A percentile compares a stretch with the other conserved stretches of the same genome.
These are phyloP conservation scores for Amphiprion clarkii DNA, from an alignment of 2,797 vertebrate species.

Conservation along the genomic window DNA sequence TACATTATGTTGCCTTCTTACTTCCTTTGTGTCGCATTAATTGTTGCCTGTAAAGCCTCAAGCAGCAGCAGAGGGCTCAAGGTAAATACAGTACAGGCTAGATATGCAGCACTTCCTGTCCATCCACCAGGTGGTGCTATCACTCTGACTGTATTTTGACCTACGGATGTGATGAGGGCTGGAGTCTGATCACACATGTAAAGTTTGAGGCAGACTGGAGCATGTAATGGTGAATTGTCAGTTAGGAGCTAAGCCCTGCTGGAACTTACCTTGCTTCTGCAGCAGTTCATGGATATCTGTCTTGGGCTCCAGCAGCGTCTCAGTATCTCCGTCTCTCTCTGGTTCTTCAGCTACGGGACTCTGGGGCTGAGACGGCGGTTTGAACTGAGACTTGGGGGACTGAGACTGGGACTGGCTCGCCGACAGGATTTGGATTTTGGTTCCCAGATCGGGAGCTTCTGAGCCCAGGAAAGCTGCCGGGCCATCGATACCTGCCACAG, in stretches of 20 bases:
- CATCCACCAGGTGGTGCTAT: too few relatives aligned
- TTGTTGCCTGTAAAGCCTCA: too few relatives aligned
- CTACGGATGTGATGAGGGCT: too few relatives aligned
- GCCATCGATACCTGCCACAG: constrained; percentile 90
- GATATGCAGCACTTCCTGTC: too few relatives aligned
- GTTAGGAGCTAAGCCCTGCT: not conserved
- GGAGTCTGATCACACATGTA: too few relatives aligned
- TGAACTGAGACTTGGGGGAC: constrained; percentile 59
- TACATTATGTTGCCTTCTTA: not conserved
- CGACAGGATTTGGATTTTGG: constrained; percentile 86
- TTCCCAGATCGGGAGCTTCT: constrained; percentile 84
- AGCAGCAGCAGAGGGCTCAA: too few relatives aligned
- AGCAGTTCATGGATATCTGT: constrained; percentile 92
- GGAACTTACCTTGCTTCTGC: constrained; percentile 88
- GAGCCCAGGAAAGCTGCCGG: constrained; percentile 89
- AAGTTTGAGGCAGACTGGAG: too few relatives aligned
- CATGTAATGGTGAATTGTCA: too few relatives aligned
- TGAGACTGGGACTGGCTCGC: constrained; percentile 75
- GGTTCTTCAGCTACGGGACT: constrained; percentile 78
- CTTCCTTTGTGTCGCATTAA: not conserved
- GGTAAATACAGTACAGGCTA: too few relatives aligned
- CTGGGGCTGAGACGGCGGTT: constrained; percentile 57
- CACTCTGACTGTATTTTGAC: too few relatives aligned
- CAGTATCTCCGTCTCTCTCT: constrained; percentile 82
- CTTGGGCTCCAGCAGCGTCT: constrained; percentile 84